A percentile compares a stretch with the other conserved stretches of the same genome.
Conservation (phyloP, 2,113 vertebrate species). For the Thryonomys swinderianus region DNA sequence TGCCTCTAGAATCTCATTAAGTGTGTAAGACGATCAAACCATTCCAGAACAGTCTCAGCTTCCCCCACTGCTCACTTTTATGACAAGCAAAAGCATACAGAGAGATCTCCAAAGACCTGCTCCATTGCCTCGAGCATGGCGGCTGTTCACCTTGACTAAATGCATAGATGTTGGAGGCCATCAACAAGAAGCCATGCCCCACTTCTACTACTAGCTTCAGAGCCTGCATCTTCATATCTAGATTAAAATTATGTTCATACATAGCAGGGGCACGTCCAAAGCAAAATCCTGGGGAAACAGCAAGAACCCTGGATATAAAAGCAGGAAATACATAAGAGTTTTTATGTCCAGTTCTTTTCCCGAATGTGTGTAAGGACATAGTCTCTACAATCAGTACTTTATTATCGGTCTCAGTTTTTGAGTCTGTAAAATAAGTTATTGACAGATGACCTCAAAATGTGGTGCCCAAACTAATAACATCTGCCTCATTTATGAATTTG, state of each 20-base stretch:
- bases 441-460: neutral
- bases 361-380: accelerated
- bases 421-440: neutral
- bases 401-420: neutral
- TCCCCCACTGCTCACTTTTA: neutral
- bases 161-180: neutral
- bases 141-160: neutral
- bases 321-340: neutral
- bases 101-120: neutral
- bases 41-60: neutral
- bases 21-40: neutral
- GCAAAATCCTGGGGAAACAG: neutral
- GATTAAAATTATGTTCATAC: neutral
- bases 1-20: neutral
- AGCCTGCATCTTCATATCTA: neutral
- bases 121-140: neutral
- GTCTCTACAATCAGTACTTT: neutral
- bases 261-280: neutral
- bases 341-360: neutral
- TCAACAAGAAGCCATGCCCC: neutral
- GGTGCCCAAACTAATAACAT: neutral
- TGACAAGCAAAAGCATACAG: neutral
- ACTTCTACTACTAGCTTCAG: neutral
- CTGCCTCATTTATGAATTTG: neutral
- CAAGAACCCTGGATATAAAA: neutral